A percentile compares a stretch with the other conserved stretches of the same genome.
phyloP scores from a whole-genome alignment of 1,140 invertebrate species.

The Philaenus spumarius region DNA sequence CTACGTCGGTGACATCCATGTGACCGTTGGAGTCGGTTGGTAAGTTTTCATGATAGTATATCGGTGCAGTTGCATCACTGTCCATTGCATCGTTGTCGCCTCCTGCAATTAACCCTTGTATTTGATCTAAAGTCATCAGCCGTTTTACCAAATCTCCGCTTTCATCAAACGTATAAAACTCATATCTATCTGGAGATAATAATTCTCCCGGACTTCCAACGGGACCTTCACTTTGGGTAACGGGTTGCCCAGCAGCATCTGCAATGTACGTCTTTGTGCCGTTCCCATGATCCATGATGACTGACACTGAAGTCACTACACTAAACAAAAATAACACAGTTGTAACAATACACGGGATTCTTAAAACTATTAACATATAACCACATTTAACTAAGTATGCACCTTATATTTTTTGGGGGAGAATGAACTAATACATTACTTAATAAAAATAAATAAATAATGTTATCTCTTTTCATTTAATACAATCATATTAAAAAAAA shows the following conservation, averaged over 20 bases:
- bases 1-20: constrained; percentile 28
- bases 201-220: constrained; percentile 65
- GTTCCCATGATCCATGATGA: constrained; percentile 50
- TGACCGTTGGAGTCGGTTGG: constrained; percentile 30
- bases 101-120: constrained; percentile 71
- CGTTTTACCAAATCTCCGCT: constrained; percentile 70
- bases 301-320: constrained; percentile 52
- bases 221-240: constrained; percentile 37
- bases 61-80: constrained; percentile 31
- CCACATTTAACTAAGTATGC: too few relatives aligned
- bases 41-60: constrained; percentile 32
- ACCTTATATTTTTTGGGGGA: too few relatives aligned
- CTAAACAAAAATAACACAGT: constrained; percentile 38
- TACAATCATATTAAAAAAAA: too few relatives aligned
- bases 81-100: constrained; percentile 52
- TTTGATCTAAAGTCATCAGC: constrained; percentile 74
- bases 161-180: constrained; percentile 78
- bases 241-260: constrained; percentile 53
- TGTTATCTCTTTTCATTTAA: too few relatives aligned
- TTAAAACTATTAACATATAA: too few relatives aligned
- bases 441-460: too few relatives aligned
- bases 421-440: too few relatives aligned
- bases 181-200: constrained; percentile 67
- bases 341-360: too few relatives aligned
- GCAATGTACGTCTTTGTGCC: constrained; percentile 46